Base-by-base conservation (phyloP, 2,113 vertebrate genomes). In the Phoxinus phoxinus region DNA sequence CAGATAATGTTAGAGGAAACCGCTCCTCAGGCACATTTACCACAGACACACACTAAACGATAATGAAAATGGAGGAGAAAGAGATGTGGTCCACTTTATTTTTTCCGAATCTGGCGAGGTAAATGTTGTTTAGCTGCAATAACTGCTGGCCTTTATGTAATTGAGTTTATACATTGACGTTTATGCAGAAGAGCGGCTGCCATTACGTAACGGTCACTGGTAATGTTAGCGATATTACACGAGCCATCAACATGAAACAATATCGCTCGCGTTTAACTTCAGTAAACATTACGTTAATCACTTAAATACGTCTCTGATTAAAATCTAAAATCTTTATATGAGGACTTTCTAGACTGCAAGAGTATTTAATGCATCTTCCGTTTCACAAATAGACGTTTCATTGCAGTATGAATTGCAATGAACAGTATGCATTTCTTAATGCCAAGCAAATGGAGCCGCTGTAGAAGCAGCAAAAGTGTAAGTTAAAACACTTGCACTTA, bases 1-100 rank as follows among this genome's bases (percentile, higher is more conserved):
- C 81, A 72, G 73, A 41, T 84, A 71, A 84, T 87, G 74, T 84
- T 67, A 84, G 81, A 76, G 74, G 41, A 61, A 67, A 65, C 37
- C 59, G 41, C 65, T 76, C 71, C 77, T 86, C 59, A 13, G 56
- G 51, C 76, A 35, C 32, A 32, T 23, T 65, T 15, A 25, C 19
- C 37, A 27, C n/a, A 27, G 21, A 46, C 41, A 23, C 8, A 13
- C 3, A 61, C 72, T 72, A 23, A 48, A 74, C 71, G n/a, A 48
- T 48, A 74, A 74, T 48, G 71, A 27, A 41, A 74, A 46, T 3
- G 10, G 23, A 21, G n/a, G 71, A 71, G 37, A 72, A 32, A 44
- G 37, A 73, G n/a, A 74, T n/a, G 37, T 5, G 1, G 44, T 75
- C 13, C 46, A 35, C 19, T 58, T 77, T 56, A 56, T 56, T 56